Conservation (phyloP, 2,888 invertebrate genomes). For the Phytoseiulus persimilis region DNA sequence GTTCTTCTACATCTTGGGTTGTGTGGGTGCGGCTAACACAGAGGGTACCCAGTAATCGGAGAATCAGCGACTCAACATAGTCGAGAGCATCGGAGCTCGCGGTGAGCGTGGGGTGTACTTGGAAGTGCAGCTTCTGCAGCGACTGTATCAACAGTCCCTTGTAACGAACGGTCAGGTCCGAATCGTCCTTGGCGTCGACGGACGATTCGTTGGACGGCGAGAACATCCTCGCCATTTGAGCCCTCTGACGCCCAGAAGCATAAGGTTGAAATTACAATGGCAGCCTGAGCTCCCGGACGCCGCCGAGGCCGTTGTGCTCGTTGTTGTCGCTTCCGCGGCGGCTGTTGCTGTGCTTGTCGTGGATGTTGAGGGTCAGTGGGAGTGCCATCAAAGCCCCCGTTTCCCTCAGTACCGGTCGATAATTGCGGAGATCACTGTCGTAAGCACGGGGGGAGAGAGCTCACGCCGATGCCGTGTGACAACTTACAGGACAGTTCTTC, state of each 20-base stretch:
- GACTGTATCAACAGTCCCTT: conserved; percentile 77
- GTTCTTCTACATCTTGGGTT: conserved; percentile 82
- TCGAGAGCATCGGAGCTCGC: conserved; percentile 81
- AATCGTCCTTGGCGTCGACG: conserved; percentile 18
- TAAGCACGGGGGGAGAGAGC: too few species aligned
- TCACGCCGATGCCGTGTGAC: too few species aligned
- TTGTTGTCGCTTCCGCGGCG: too few species aligned
- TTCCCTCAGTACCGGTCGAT: too few species aligned
- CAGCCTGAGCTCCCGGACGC: neutral
- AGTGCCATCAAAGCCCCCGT: too few species aligned
- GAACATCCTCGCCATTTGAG: conserved; percentile 26
- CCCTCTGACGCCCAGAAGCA: neutral
- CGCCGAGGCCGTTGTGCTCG: neutral
- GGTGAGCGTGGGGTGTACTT: conserved; percentile 74
- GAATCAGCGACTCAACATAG: conserved; percentile 81
- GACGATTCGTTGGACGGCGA: conserved; percentile 34
- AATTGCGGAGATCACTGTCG: too few species aligned
- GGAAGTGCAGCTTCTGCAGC: conserved; percentile 79
- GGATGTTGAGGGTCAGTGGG: too few species aligned
- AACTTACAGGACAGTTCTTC: too few species aligned
- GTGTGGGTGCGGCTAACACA: conserved; percentile 51
- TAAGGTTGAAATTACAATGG: neutral
- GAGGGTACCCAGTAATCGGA: conserved; percentile 75
- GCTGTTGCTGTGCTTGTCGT: too few species aligned
- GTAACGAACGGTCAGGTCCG: conserved; percentile 61